Evolutionary conservation across 2,888 invertebrate genomes (phyloP).

Genomic region (Colostygia pectinataria): DNA sequence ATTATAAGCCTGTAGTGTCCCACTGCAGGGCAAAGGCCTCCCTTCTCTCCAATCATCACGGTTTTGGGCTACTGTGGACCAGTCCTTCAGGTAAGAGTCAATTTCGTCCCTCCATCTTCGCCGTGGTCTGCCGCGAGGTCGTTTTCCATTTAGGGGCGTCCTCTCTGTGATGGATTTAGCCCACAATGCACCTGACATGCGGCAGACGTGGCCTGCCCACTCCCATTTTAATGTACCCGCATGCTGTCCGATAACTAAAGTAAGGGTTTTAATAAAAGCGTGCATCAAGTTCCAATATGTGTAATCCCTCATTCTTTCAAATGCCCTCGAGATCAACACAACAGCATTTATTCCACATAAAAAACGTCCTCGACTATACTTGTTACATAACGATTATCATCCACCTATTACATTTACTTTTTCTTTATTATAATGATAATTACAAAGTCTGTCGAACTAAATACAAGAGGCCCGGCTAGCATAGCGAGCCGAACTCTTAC

Average conservation of each 20-base stretch:
- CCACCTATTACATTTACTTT: constrained; percentile 61
- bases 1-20: no score
- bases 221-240: background rate
- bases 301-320: constrained; percentile 64
- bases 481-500: constrained; percentile 75
- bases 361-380: constrained; percentile 69
- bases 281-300: constrained; percentile 73
- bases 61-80: no score
- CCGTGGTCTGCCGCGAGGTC: no score
- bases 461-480: constrained; percentile 72
- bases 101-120: no score
- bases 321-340: constrained; percentile 77
- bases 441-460: constrained; percentile 79
- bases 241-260: background rate
- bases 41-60: no score
- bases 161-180: no score
- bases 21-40: no score
- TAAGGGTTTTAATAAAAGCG: constrained; percentile 29
- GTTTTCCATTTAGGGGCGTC: no score
- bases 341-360: constrained; percentile 75
- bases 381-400: constrained; percentile 64
- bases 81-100: no score
- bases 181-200: no score
- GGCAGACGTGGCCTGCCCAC: no score
- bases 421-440: constrained; percentile 70